A percentile compares a stretch with the other conserved stretches of the same genome.
Conservation (phyloP, 2,888 invertebrate genomes). For the Ligdia adustata region DNA sequence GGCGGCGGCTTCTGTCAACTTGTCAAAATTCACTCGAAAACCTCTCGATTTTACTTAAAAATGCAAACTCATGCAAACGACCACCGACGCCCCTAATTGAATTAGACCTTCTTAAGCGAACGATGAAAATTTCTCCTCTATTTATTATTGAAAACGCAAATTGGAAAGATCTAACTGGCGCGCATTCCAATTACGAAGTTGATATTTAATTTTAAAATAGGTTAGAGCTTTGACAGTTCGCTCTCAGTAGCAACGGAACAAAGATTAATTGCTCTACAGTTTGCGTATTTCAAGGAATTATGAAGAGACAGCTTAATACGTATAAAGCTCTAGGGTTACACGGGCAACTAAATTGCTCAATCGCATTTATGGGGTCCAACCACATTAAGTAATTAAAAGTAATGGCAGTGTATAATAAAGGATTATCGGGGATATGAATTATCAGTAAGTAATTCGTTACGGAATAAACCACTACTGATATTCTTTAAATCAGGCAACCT, state of each 20-base stretch:
- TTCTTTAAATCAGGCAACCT: no score
- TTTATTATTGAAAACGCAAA: constrained; percentile 67
- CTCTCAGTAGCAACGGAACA: constrained; percentile 33
- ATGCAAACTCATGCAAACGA: constrained; percentile 83
- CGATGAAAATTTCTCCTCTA: constrained; percentile 62
- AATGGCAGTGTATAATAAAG: no score
- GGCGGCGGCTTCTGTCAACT: constrained; percentile 52
- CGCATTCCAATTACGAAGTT: constrained; percentile 64
- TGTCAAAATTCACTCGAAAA: constrained; percentile 67
- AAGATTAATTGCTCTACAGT: constrained; percentile 31
- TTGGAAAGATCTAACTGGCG: constrained; percentile 66
- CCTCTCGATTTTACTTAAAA: constrained; percentile 72
- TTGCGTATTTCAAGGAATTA: constrained; percentile 27
- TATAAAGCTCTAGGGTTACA: no score
- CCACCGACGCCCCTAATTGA: constrained; percentile 71
- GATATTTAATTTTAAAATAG: constrained; percentile 55
- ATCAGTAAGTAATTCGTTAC: no score
- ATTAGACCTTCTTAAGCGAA: constrained; percentile 73
- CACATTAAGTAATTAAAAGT: no score
- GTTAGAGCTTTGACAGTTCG: constrained; percentile 37
- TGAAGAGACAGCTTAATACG: constrained; percentile 19
- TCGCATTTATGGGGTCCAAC: no score
- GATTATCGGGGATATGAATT: no score
- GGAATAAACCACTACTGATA: no score
- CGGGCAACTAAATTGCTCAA: no score